Base-by-base conservation (phyloP, 2,888 invertebrate species). In the Papilio protenor region DNA sequence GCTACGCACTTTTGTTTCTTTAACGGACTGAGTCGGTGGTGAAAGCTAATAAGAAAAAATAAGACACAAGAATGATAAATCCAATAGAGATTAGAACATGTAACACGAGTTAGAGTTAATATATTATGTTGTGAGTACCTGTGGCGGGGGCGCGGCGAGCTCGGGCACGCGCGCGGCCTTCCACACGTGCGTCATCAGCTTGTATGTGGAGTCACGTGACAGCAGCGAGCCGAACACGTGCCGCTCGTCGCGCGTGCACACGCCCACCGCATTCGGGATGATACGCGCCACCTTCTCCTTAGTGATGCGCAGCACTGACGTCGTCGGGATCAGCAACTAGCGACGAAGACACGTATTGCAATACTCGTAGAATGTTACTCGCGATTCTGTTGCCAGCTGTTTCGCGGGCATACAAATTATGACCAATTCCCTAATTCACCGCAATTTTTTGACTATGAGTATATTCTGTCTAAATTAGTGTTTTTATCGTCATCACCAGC, bases 231-330 rank as follows among this genome's bases (percentile, higher is more conserved):
- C 98, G 93, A 99, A 99, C 73, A 98, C 97, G 87, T 98, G 98
- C 73, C 98, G 97, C 85, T 97, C 97, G 85, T 97, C 97, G 71
- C 96, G 95, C n/a, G 98, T 98, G 79, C 96, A 96, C 55, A 98
- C 97, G 47, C 98, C 98, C 78, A 99, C 98, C 18, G 99, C 99
- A 92, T 99, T 99, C 73, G 99, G 99, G 86, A 99, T 98, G 83
- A 99, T 98, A 83, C 97, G 96, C 1, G 98, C 99, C 79, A 98
- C 98, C 92, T 98, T 98, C 93, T 98, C 98, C 89, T 98, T 98
- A 64, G 97, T 98, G 86, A 99, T 98, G 89, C 97, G 96, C 76
- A 97, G 96, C 77, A 99, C 98, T 79, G 97, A 97, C 77, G 96
- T 95, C 83, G 98, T 97, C 70, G 98, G 98, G 87, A 99, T 98